Conservation (phyloP, 2,113 vertebrate genomes). For the Sciurus niger region DNA sequence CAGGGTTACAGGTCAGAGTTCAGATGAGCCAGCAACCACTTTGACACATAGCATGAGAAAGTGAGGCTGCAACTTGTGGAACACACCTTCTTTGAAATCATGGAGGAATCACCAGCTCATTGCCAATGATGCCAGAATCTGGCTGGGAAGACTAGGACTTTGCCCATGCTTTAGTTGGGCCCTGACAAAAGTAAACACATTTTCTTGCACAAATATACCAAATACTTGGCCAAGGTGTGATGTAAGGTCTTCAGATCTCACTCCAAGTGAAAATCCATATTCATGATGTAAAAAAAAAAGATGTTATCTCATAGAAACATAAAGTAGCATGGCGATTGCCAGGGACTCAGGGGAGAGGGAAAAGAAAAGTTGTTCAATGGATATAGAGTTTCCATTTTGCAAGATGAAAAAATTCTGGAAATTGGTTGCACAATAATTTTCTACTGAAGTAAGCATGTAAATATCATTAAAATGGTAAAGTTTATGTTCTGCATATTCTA, state of each 20-base stretch:
- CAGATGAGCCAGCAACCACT: background rate
- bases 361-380: background rate
- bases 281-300: background rate
- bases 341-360: background rate
- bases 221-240: background rate
- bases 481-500: background rate
- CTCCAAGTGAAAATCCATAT: background rate
- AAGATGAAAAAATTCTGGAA: constrained; percentile 7
- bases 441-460: background rate
- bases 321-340: background rate
- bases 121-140: background rate
- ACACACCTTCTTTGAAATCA: background rate
- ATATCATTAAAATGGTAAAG: background rate
- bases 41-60: background rate
- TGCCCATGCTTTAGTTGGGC: background rate
- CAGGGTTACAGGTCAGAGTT: background rate
- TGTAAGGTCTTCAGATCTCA: background rate
- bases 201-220: background rate
- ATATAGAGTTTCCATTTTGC: background rate
- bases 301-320: background rate
- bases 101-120: background rate
- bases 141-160: background rate
- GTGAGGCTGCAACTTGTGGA: background rate
- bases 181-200: background rate
- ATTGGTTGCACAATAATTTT: background rate